Conservation (phyloP, 2,113 vertebrate genomes). For the Cervus canadensis region DNA sequence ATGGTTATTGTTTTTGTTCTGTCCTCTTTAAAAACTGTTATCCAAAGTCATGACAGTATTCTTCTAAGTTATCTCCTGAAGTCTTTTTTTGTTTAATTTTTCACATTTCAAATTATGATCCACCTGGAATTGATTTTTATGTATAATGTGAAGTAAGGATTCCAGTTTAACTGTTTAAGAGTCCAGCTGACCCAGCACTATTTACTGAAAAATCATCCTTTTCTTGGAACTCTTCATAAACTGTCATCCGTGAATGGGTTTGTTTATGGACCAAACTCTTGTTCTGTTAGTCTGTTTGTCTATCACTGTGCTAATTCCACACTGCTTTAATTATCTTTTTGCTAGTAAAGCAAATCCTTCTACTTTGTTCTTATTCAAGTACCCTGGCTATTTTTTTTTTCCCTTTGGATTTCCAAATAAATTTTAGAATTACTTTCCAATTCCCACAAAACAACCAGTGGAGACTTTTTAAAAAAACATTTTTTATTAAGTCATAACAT, state of each 20-base stretch:
- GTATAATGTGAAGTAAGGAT: not conserved
- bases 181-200: not conserved
- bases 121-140: not conserved
- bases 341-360: not conserved
- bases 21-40: not conserved
- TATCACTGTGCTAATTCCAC: not conserved
- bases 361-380: not conserved
- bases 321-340: not conserved
- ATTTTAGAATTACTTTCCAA: not conserved
- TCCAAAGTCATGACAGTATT: not conserved
- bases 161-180: not conserved
- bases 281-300: not conserved
- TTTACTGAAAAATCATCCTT: not conserved
- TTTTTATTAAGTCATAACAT: not conserved
- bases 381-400: not conserved
- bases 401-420: not conserved
- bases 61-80: not conserved
- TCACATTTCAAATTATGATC: not conserved
- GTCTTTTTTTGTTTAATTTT: constrained; percentile 16
- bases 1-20: not conserved
- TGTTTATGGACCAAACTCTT: not conserved
- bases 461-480: not conserved
- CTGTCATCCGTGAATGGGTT: not conserved
- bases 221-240: not conserved
- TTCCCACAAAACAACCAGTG: not conserved